Percentiles rank a stretch among this genome's conserved stretches.
phyloP scores from a whole-genome alignment of 2,797 vertebrate species.

The Chanos chanos region DNA sequence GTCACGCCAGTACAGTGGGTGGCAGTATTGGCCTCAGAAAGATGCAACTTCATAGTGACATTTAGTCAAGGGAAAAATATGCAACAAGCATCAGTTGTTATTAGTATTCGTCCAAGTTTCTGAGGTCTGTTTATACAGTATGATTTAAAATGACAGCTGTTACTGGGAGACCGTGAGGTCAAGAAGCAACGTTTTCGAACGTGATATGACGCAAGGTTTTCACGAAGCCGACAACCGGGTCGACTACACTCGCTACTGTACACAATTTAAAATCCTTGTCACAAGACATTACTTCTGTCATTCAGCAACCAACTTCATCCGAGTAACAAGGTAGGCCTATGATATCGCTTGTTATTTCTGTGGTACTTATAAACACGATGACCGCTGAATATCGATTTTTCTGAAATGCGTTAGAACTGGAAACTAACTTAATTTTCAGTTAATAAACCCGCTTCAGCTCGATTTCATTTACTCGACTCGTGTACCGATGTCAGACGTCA shows the following conservation, averaged over 20 bases:
- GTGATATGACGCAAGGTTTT: slow-evolving; percentile 2
- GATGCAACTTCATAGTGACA: not conserved
- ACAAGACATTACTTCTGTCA: slow-evolving; percentile 20
- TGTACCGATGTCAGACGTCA: too few relatives aligned
- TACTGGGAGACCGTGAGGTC: not conserved
- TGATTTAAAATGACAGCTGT: too few relatives aligned
- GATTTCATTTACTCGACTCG: too few relatives aligned
- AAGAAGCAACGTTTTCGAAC: not conserved
- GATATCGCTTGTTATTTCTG: too few relatives aligned
- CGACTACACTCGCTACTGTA: slow-evolving; percentile 4
- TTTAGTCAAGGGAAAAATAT: not conserved
- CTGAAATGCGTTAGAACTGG: too few relatives aligned
- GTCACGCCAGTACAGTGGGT: slow-evolving; percentile 16
- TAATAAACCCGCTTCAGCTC: too few relatives aligned
- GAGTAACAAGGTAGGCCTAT: slow-evolving; percentile 5
- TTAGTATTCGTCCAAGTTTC: too few relatives aligned
- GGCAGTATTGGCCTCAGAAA: slow-evolving; percentile 19
- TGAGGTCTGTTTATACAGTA: not conserved
- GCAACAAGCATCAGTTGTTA: not conserved
- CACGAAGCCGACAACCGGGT: slow-evolving; percentile 8
- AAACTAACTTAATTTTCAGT: too few relatives aligned
- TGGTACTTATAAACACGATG: too few relatives aligned
- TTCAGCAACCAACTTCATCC: not conserved
- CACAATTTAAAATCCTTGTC: slow-evolving; percentile 35
- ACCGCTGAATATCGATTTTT: too few relatives aligned